These are phyloP conservation scores for Melanotaenia maccullochi DNA, from an alignment of 2,797 vertebrate genomes.

Conservation along the genomic window DNA sequence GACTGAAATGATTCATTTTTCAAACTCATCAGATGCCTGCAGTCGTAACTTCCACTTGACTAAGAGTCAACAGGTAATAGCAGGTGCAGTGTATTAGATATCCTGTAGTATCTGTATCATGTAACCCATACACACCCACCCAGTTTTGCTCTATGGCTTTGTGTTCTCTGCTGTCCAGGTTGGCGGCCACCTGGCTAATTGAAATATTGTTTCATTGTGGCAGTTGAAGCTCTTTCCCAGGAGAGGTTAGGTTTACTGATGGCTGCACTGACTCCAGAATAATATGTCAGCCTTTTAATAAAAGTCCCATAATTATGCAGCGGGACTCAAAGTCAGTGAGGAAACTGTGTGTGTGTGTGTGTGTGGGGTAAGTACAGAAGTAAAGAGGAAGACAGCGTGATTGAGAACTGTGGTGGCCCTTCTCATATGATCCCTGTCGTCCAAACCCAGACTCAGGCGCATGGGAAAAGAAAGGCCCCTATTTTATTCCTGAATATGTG, in stretches of 20 bases:
- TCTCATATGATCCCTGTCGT: constrained; percentile 85
- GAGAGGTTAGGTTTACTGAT: constrained; percentile 84
- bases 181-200: constrained; percentile 83
- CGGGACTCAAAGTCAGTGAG: constrained; percentile 87
- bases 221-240: constrained; percentile 75
- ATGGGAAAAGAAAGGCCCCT: constrained; percentile 83
- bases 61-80: constrained; percentile 49
- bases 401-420: constrained; percentile 85
- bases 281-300: constrained; percentile 87
- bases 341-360: constrained; percentile 69
- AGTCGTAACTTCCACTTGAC: constrained; percentile 25
- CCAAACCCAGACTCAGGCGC: constrained; percentile 62
- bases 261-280: constrained; percentile 78
- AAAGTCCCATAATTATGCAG: constrained; percentile 90
- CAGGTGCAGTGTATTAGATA: constrained; percentile 69
- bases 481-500: constrained; percentile 85
- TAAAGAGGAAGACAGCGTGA: constrained; percentile 82
- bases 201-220: constrained; percentile 84
- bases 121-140: constrained; percentile 45
- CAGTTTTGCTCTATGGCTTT: constrained; percentile 39
- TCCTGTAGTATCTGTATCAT: constrained; percentile 66
- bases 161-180: constrained; percentile 67
- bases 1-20: constrained; percentile 33
- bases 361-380: constrained; percentile 33
- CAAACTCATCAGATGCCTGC: constrained; percentile 41